Evolutionary conservation across 2,113 vertebrate genomes (phyloP).

Genomic region (Ammodytes marinus): DNA sequence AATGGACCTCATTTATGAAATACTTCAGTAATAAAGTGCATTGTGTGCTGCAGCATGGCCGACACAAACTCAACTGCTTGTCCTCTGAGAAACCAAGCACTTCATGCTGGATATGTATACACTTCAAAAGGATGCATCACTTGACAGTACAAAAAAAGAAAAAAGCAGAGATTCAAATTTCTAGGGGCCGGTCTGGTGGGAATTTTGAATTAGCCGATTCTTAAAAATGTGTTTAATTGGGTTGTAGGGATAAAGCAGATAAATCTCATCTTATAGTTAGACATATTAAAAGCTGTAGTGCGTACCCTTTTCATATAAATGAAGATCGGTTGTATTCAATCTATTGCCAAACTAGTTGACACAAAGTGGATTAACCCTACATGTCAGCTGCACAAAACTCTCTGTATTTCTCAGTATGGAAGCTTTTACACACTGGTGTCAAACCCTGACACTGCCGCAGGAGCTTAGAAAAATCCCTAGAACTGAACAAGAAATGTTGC

Average conservation of each 20-base stretch:
- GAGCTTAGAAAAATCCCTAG: too few species aligned
- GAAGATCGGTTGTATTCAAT: too few species aligned
- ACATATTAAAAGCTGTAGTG: conserved; percentile 35
- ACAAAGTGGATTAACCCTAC: too few species aligned
- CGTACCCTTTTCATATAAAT: too few species aligned
- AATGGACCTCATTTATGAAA: conserved; percentile 46
- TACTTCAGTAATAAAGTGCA: background rate
- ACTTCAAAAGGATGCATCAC: background rate
- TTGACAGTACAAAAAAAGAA: conserved; percentile 6
- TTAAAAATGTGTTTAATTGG: conserved; percentile 35
- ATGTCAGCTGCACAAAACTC: too few species aligned
- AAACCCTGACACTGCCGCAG: too few species aligned
- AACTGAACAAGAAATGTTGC: too few species aligned
- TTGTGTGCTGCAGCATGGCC: background rate
- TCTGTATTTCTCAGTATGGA: too few species aligned
- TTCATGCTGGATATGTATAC: background rate
- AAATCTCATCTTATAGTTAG: conserved; percentile 31
- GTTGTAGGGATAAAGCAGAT: conserved; percentile 32
- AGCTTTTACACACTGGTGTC: too few species aligned
- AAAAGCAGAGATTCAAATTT: conserved; percentile 11
- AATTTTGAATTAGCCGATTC: conserved; percentile 32
- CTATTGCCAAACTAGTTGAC: too few species aligned
- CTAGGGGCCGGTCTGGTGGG: conserved; percentile 19
- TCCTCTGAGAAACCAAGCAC: conserved; percentile 13
- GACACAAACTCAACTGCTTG: background rate